Evolutionary conservation across 1,140 invertebrate species (phyloP).

Genomic region (Gryon sp.): DNA sequence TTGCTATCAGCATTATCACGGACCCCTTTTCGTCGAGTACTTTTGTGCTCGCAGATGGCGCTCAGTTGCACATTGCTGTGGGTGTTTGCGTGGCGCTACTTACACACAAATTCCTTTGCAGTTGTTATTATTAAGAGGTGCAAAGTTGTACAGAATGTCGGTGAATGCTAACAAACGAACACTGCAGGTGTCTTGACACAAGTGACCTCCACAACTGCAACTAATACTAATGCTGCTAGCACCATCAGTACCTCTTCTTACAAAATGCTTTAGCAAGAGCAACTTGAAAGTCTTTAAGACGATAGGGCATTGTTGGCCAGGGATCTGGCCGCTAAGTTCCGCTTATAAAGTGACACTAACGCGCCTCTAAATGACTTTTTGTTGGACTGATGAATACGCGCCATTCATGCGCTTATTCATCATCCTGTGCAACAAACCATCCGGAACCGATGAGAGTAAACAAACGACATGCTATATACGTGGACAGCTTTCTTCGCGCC

Average conservation of each 20-base stretch:
- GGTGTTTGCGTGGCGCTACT: slow-evolving; percentile 10
- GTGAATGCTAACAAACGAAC: slow-evolving; percentile 57
- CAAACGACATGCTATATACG: slow-evolving; percentile 15
- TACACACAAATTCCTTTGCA: slow-evolving; percentile 8
- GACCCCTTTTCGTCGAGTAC: slow-evolving; percentile 15
- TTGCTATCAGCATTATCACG: slow-evolving; percentile 42
- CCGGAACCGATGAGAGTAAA: slow-evolving; percentile 17
- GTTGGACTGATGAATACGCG: slow-evolving; percentile 32
- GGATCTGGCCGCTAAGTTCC: slow-evolving; percentile 17
- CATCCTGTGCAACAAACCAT: slow-evolving; percentile 12
- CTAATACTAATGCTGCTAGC: too few relatives aligned
- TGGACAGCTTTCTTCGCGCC: slow-evolving; percentile 17
- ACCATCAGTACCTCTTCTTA: too few relatives aligned
- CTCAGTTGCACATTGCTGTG: slow-evolving; percentile 27
- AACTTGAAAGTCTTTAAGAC: slow-evolving; percentile 53
- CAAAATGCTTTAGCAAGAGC: too few relatives aligned
- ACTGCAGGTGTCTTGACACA: slow-evolving; percentile 52
- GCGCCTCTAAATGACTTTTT: slow-evolving; percentile 30
- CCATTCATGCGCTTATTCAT: slow-evolving; percentile 25
- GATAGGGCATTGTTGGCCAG: slow-evolving; percentile 34
- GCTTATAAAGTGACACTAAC: slow-evolving; percentile 32
- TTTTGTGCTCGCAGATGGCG: slow-evolving; percentile 23
- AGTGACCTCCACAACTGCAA: slow-evolving; percentile 57
- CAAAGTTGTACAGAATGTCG: slow-evolving; percentile 57
- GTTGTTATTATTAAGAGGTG: slow-evolving; percentile 50